phyloP scores from a whole-genome alignment of 1,140 invertebrate genomes.

The Lineus longissimus region DNA sequence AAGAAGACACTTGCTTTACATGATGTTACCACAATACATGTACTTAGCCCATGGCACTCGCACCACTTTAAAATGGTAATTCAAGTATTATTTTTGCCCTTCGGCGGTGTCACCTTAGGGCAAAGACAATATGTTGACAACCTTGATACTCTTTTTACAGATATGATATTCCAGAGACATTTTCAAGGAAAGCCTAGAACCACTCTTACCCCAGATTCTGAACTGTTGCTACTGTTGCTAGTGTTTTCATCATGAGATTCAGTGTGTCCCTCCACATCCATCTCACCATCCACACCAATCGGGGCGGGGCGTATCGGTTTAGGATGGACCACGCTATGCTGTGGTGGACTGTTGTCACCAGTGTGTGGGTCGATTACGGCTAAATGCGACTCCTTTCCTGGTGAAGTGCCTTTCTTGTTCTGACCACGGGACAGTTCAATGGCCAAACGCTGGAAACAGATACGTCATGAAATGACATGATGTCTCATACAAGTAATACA shows the following conservation, averaged over 20 bases:
- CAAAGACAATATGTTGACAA: too few species aligned
- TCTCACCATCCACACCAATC: constrained; percentile 20
- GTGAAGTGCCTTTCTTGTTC: constrained; percentile 27
- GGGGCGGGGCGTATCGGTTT: constrained; percentile 23
- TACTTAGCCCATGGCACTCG: too few species aligned
- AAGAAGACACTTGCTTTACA: too few species aligned
- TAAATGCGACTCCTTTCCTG: constrained; percentile 20
- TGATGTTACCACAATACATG: too few species aligned
- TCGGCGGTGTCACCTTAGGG: too few species aligned
- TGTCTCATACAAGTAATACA: too few species aligned
- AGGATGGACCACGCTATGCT: constrained; percentile 24
- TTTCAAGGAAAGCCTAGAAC: not conserved
- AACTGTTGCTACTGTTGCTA: constrained; percentile 19
- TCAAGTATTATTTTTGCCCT: too few species aligned
- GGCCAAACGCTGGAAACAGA: constrained; percentile 62
- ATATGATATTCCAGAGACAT: too few species aligned
- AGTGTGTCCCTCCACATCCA: constrained; percentile 28
- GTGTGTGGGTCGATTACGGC: not conserved
- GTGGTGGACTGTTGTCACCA: constrained; percentile 2
- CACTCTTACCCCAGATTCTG: constrained; percentile 23
- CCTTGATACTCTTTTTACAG: too few species aligned
- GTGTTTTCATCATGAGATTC: constrained; percentile 23
- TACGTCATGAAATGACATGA: constrained; percentile 9
- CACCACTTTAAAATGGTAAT: too few species aligned
- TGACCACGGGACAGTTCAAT: constrained; percentile 70